Conservation (phyloP, 1,140 invertebrate species). For the Galendromus occidentalis region DNA sequence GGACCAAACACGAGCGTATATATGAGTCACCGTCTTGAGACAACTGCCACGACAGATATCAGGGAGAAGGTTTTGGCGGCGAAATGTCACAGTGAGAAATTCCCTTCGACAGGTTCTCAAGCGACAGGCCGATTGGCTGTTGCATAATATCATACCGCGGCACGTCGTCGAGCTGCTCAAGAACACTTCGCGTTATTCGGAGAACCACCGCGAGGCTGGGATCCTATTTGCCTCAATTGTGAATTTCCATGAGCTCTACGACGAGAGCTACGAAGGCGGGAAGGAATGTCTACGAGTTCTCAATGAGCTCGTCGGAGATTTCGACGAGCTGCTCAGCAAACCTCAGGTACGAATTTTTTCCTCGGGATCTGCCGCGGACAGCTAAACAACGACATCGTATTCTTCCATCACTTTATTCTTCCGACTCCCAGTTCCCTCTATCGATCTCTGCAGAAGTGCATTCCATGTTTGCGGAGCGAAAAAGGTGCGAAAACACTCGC, state of each 20-base stretch:
- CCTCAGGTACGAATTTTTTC: not conserved
- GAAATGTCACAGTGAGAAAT: too few relatives aligned
- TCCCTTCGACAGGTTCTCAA: conserved; percentile 46
- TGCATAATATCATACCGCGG: conserved; percentile 86
- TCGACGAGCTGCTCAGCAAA: conserved; percentile 40
- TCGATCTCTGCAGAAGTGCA: too few relatives aligned
- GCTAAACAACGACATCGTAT: not conserved
- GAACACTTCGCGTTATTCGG: conserved; percentile 78
- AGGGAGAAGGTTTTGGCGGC: too few relatives aligned
- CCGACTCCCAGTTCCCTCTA: too few relatives aligned
- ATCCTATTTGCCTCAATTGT: conserved; percentile 87
- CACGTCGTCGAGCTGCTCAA: conserved; percentile 82
- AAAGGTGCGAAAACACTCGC: too few relatives aligned
- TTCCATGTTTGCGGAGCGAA: too few relatives aligned
- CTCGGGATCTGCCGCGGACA: not conserved
- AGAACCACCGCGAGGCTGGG: conserved; percentile 76
- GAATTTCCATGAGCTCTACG: conserved; percentile 88
- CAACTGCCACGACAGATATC: conserved; percentile 26
- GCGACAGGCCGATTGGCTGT: conserved; percentile 82
- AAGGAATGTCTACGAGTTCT: conserved; percentile 79
- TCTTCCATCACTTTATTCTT: too few relatives aligned
- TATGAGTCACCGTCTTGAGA: conserved; percentile 19
- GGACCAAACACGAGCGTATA: too few relatives aligned
- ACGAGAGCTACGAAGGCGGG: conserved; percentile 76
- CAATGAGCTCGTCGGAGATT: conserved; percentile 82